Conservation (phyloP, 1,140 invertebrate genomes). For the Andrena cerasifolii region DNA sequence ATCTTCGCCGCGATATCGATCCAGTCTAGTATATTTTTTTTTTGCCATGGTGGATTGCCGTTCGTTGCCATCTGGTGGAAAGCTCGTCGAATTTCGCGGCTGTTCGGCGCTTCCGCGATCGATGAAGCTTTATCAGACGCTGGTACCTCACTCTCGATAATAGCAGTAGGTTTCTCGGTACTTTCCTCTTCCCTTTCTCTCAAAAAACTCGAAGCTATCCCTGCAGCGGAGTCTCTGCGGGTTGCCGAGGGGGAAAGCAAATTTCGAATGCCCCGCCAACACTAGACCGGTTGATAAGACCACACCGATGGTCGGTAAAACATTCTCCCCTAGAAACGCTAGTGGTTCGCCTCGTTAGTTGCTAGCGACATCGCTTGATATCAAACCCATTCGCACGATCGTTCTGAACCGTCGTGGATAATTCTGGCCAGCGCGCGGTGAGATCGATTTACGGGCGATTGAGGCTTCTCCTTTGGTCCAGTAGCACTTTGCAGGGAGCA, state of each 20-base stretch:
- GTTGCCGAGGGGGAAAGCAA: not conserved
- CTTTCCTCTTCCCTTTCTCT: not conserved
- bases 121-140: constrained; percentile 16
- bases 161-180: not conserved
- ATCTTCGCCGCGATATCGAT: constrained; percentile 36
- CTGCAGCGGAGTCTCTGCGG: not conserved
- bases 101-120: not conserved
- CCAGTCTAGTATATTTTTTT: constrained; percentile 9
- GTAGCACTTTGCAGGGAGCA: not conserved
- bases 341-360: not conserved
- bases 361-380: constrained; percentile 18
- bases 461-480: not conserved
- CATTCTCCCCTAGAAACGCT: constrained; percentile 6
- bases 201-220: not conserved
- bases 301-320: constrained; percentile 34
- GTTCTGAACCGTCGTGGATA: not conserved
- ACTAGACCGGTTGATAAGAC: not conserved
- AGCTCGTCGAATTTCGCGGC: not conserved
- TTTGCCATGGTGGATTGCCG: not conserved
- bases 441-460: not conserved
- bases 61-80: constrained; percentile 39
- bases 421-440: too few relatives aligned
- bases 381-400: not conserved
- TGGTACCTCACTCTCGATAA: not conserved
- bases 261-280: not conserved